Conservation (phyloP, 92 coral and sea anemone genomes). For the Bergia sp. region DNA sequence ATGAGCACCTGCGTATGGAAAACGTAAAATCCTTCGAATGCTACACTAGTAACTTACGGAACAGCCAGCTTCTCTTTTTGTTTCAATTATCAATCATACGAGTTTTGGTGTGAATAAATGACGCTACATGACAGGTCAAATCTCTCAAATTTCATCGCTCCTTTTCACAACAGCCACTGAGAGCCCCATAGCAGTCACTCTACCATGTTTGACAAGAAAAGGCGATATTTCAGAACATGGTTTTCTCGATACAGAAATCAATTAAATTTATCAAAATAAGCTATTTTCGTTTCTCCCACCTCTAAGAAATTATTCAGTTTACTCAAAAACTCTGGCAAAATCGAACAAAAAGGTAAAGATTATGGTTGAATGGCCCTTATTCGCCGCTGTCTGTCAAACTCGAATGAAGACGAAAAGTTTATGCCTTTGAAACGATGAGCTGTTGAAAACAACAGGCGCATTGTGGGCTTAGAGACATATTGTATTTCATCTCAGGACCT, state of each 20-base stretch:
- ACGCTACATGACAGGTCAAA: conserved; percentile 41
- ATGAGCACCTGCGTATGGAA: neutral
- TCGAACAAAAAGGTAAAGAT: conserved; percentile 32
- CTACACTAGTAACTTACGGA: neutral
- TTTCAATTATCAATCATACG: conserved; percentile 22
- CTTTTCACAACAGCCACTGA: neutral
- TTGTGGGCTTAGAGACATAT: conserved; percentile 34
- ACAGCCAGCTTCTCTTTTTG: neutral
- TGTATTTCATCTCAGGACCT: conserved; percentile 25
- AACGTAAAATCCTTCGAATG: neutral
- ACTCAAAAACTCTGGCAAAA: neutral
- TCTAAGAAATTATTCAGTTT: neutral
- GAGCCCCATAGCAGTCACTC: conserved; percentile 9
- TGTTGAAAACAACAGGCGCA: conserved; percentile 39
- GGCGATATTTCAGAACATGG: neutral
- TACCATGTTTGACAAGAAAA: conserved; percentile 4
- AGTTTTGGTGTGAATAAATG: conserved; percentile 11
- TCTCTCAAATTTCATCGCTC: conserved; percentile 31
- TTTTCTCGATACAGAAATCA: neutral
- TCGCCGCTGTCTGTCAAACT: conserved; percentile 19
- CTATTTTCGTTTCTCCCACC: neutral
- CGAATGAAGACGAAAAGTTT: conserved; percentile 33
- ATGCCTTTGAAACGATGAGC: neutral
- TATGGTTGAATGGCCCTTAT: conserved; percentile 35
- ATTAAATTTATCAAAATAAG: neutral